These are phyloP conservation scores for Cartodere bifasciata DNA, from an alignment of 2,888 invertebrate genomes.

Conservation along the genomic window DNA sequence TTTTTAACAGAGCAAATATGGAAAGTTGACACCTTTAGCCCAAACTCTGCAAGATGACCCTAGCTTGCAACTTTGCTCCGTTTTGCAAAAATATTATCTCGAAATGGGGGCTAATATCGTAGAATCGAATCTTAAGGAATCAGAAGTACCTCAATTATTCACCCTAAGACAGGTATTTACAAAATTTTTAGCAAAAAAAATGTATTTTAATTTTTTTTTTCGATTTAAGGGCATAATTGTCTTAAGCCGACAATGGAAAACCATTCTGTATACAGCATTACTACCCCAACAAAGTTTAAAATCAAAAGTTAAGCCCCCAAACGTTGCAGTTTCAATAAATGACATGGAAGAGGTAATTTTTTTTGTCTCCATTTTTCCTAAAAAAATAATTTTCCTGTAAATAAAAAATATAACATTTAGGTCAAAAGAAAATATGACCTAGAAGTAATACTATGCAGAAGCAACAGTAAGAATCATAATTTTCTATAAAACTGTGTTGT, in stretches of 20 bases:
- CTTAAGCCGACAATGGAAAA: slow-evolving; percentile 93
- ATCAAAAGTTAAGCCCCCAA: slow-evolving; percentile 70
- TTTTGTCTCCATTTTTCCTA: slow-evolving; percentile 5
- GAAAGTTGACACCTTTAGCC: slow-evolving; percentile 74
- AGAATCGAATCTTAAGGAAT: slow-evolving; percentile 70
- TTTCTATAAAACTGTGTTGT: too few species aligned
- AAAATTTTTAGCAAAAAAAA: too few species aligned
- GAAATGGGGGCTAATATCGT: slow-evolving; percentile 64
- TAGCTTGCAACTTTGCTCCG: slow-evolving; percentile 83
- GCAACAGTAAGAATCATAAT: too few species aligned
- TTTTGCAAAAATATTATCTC: slow-evolving; percentile 72
- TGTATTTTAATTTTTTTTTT: slow-evolving; percentile 16
- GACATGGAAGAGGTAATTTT: slow-evolving; percentile 62
- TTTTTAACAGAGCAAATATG: slow-evolving; percentile 86
- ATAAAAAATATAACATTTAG: too few species aligned
- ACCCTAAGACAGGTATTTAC: slow-evolving; percentile 68
- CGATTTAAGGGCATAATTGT: slow-evolving; percentile 96
- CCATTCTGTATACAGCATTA: slow-evolving; percentile 84
- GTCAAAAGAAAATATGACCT: too few species aligned
- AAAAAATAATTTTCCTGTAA: slow-evolving; percentile 3
- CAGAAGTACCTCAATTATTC: slow-evolving; percentile 76
- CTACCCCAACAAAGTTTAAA: slow-evolving; percentile 74
- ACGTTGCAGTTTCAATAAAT: slow-evolving; percentile 79
- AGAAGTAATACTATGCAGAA: too few species aligned
- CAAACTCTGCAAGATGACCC: slow-evolving; percentile 91